Conservation (phyloP, 1,140 invertebrate genomes). For the Propsilocerus akamusi region DNA sequence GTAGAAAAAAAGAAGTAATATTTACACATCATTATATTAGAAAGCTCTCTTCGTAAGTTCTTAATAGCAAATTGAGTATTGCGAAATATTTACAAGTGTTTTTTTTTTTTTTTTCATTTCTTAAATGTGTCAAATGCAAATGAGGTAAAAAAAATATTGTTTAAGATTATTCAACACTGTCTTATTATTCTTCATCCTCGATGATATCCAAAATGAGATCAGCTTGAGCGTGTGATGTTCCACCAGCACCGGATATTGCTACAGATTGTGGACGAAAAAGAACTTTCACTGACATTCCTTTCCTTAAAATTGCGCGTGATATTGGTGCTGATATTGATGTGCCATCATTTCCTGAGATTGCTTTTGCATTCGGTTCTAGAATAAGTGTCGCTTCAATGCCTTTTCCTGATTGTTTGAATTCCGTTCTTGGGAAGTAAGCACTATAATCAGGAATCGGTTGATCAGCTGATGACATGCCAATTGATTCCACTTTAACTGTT, state of each 20-base stretch:
- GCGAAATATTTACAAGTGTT: no score
- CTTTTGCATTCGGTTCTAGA: conserved; percentile 38
- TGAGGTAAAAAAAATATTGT: background rate
- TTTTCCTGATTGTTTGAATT: conserved; percentile 8
- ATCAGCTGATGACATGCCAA: conserved; percentile 15
- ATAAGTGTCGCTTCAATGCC: conserved; percentile 27
- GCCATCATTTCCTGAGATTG: conserved; percentile 38
- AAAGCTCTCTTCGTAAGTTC: no score
- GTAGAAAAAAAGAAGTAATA: no score
- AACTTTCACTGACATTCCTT: conserved; percentile 31
- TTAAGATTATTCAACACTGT: no score
- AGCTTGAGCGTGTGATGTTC: conserved; percentile 45
- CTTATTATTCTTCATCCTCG: no score
- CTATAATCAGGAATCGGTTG: conserved; percentile 16
- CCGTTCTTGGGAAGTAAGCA: conserved; percentile 17
- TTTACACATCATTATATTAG: no score
- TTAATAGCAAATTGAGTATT: no score
- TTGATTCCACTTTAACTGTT: conserved; percentile 20
- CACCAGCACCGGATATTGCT: conserved; percentile 48
- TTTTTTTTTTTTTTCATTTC: no score
- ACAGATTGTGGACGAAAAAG: conserved; percentile 40
- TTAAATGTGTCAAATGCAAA: no score
- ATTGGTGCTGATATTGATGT: conserved; percentile 45
- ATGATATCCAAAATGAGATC: conserved; percentile 31
- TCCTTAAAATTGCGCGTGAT: conserved; percentile 31